Base-by-base conservation (phyloP, 2,797 vertebrate species). In the Hoplostethus atlanticus region DNA sequence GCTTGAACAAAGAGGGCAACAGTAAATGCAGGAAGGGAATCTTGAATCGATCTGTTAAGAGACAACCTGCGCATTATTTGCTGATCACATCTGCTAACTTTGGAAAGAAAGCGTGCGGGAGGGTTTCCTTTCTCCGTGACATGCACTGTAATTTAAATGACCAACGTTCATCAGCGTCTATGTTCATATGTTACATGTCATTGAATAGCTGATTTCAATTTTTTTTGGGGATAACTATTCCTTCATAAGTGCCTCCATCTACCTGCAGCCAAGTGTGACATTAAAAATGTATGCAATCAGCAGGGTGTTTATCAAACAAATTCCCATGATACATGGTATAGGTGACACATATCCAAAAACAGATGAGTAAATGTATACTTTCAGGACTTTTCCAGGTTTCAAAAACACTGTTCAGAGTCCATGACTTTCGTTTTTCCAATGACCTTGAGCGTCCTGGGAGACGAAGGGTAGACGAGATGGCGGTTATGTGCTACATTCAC, bases 401-500 rank as follows among this genome's bases (percentile, higher is more conserved):
- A 6, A 46, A 54, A 28, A 30, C 11, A 42, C 3, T 10, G 40
- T 34, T 52, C 48, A 64, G 21, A 51, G 3, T 21, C 50, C 12
- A n/a, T 34, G 1, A 50, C 36, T 28, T 6, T 2, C 3, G 11
- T 44, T 44, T 42, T 44, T 13, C 42, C 42, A 28, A 28, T 28
- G 28, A 28, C 21, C 21, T 21, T 21, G 21, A 21, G 83, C 77
- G 72, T 80, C 65, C 60, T 54, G 54, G 42, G 70, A 72, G 57
- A 40, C 28, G 8, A 54, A 2, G 13, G 13, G 28, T 31, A 30
- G 28, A 5, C 28, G 64, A 17, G 57, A 36, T 17, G 76, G 81
- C 74, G 66, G 73, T 78, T 71, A 58, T 71, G 80, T 60, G 72
- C 46, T 79, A 77, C 85, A 84, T 84, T 90, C 78, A 80, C 62